These are phyloP conservation scores for Trematocara unimaculatum DNA, from an alignment of 2,113 vertebrate genomes.

Conservation along the genomic window DNA sequence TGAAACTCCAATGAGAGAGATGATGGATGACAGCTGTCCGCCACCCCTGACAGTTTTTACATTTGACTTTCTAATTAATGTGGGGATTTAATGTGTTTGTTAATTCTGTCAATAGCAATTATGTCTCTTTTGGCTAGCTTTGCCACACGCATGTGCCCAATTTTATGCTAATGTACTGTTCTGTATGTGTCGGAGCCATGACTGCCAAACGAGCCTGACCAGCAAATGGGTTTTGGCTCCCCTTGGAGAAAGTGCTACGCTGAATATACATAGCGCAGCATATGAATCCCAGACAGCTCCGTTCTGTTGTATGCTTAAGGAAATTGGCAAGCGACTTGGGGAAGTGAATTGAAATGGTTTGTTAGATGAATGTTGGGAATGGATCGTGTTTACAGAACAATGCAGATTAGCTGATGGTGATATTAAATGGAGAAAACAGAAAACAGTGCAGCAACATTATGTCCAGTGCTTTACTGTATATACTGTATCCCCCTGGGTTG, in stretches of 20 bases:
- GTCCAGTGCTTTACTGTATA: not conserved
- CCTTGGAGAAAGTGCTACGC: conserved; percentile 30
- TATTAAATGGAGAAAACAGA: conserved; percentile 19
- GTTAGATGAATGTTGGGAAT: conserved; percentile 38
- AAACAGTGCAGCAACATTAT: not conserved
- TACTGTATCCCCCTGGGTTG: not conserved
- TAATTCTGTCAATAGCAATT: conserved; percentile 79
- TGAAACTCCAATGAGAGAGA: conserved; percentile 62
- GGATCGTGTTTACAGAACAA: conserved; percentile 41
- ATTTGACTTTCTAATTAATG: conserved; percentile 76
- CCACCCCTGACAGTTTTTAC: conserved; percentile 61
- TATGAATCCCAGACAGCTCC: conserved; percentile 49
- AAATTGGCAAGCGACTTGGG: conserved; percentile 57
- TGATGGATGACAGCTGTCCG: conserved; percentile 69
- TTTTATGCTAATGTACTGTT: conserved; percentile 67
- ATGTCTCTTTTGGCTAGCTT: conserved; percentile 64
- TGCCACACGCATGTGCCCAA: conserved; percentile 23
- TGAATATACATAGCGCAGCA: conserved; percentile 52
- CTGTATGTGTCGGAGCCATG: conserved; percentile 51
- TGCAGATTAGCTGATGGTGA: conserved; percentile 37
- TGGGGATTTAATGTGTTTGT: conserved; percentile 74
- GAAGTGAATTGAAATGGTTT: conserved; percentile 51
- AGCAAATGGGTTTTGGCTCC: conserved; percentile 59
- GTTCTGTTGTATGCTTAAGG: conserved; percentile 51
- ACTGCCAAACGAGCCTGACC: conserved; percentile 54